Evolutionary conservation across 2,888 invertebrate species (phyloP), one percentile per base, ranked within the genome.

Genomic region (Cartodere bifasciata): DNA sequence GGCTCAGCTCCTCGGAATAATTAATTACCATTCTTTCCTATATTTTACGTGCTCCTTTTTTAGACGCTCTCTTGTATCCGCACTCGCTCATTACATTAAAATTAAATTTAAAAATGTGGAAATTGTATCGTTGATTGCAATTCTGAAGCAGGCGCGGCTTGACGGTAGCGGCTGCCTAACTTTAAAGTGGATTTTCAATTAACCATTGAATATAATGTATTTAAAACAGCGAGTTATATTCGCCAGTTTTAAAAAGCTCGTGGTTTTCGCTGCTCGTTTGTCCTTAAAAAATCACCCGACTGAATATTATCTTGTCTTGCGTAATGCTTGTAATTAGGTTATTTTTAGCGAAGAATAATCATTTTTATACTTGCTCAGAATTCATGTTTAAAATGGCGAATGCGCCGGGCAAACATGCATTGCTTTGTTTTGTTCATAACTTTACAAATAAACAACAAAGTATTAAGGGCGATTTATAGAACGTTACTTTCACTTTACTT

Each of bases 21-120:
- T 67, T 67, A 68, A 68, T 66, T 65, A 65, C 65, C 63, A 65
- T 67, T 67, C 66, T 67, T 65, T 64, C 53, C 62, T 56, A 55
- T 57, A 56, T 54, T 56, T 55, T 56, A 56, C 56, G 56, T 54
- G 56, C 51, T 50, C 46, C 52, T 54, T 56, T 57, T 53, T 49
- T 41, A 38, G 42, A 39, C 42, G 43, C 43, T 30, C 43, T 37
- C 17, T 35, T 23, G 29, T 31, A 28, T 31, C 30, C 26, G 28
- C 36, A 28, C 23, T 31, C 38, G 28, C 54, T 54, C 52, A 58
- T 58, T 58, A 58, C 56, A 57, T 57, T 56, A 58, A 57, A 59
- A 59, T 59, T 58, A 59, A 56, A 59, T 59, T 59, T 58, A 59
- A 58, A 59, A 59, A 58, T 58, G 58, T 59, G 58, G 58, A 59